Conservation (phyloP, 2,113 vertebrate species). For the Nothobranchius furzeri region DNA sequence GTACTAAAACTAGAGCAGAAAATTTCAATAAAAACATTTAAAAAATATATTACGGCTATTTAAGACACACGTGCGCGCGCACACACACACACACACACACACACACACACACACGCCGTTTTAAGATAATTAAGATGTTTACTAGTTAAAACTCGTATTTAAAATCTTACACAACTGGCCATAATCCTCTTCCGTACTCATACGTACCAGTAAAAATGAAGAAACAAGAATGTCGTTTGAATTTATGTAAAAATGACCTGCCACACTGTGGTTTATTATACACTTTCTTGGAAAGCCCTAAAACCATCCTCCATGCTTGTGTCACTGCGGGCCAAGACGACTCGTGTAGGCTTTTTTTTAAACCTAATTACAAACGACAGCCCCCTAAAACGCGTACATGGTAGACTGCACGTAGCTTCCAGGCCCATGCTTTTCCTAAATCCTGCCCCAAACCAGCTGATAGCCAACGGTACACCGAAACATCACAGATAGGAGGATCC, state of each 20-base stretch:
- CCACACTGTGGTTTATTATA: not conserved
- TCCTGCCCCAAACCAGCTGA: conserved; percentile 50
- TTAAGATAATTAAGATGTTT: no score
- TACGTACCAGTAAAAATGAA: not conserved
- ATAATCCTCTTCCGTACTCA: no score
- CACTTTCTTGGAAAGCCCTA: not conserved
- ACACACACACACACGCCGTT: no score
- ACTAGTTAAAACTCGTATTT: no score
- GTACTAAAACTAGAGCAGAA: no score
- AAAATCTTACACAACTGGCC: no score
- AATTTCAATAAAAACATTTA: no score
- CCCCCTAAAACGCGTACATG: conserved; percentile 56
- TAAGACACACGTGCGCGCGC: no score
- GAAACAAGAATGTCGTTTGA: not conserved
- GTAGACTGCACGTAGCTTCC: conserved; percentile 80
- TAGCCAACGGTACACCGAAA: conserved; percentile 36
- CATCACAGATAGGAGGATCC: conserved; percentile 32
- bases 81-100: no score
- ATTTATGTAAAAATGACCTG: not conserved
- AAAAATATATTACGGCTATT: no score
- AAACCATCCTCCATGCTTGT: not conserved
- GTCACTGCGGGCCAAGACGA: conserved; percentile 11
- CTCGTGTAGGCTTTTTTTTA: no score
- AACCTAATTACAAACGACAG: conserved; percentile 13
- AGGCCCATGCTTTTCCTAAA: conserved; percentile 10